Evolutionary conservation across 2,888 invertebrate genomes (phyloP), one percentile per base, ranked within the genome.

Genomic region (Pristionchus entomophagus): DNA sequence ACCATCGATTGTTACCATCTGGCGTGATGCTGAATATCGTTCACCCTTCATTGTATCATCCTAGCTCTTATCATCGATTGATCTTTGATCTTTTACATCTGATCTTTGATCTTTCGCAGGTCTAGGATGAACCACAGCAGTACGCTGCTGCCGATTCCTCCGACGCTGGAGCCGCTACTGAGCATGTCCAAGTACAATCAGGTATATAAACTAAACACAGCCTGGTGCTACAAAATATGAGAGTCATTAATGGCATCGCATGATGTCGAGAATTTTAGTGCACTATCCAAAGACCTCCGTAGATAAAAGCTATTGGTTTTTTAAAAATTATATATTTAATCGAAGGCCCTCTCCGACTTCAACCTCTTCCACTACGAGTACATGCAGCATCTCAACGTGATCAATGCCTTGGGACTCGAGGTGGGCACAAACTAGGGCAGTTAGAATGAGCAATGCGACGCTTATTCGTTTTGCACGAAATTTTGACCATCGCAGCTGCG

Each of bases 371-470:
- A 45, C 12, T 45, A 45, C 41, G 73, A 73, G 41, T 26, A 73
- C n/a, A 73, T 73, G 73, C 41, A 38, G n/a, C 73, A 73, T 73
- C 73, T 73, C 38, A 73, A 73, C n/a, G 73, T 73, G n/a, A 26
- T 41, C 73, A 45, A 73, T 22, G 73, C 12, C 17, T 45, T 2
- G 8, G 73, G 73, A 2, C 41, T 26, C 41, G 73, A 73, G 41
- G 73, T 73, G 26, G 41, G 22, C 26, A n/a, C n/a, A n/a, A n/a
- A n/a, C n/a, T n/a, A n/a, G n/a, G n/a, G n/a, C n/a, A n/a, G n/a
- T n/a, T n/a, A n/a, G n/a, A n/a, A n/a, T n/a, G n/a, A n/a, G n/a
- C n/a, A n/a, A n/a, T n/a, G n/a, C n/a, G n/a, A n/a, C n/a, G n/a
- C n/a, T n/a, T n/a, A n/a, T n/a, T n/a, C n/a, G n/a, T n/a, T n/a